A percentile compares a stretch with the other conserved stretches of the same genome.
phyloP scores from a whole-genome alignment of 2,888 invertebrate genomes.

The Cerceris ruficornis region DNA sequence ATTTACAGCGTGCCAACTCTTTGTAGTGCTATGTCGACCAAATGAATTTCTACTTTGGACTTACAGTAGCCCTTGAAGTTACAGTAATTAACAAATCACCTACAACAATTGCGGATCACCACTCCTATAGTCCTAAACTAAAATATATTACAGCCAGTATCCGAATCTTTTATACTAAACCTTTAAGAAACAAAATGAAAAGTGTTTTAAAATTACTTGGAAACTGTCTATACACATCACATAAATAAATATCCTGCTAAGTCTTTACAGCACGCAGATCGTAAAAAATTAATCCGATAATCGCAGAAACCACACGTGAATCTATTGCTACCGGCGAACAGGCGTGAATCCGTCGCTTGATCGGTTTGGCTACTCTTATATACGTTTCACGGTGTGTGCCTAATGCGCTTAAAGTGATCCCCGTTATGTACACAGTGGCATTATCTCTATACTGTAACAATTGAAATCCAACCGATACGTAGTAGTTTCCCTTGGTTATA shows the following conservation, averaged over 20 bases:
- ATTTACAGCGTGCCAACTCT: too few species aligned
- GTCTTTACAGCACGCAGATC: background rate
- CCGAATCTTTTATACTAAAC: too few species aligned
- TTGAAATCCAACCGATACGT: conserved; percentile 53
- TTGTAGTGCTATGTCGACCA: too few species aligned
- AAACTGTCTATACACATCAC: background rate
- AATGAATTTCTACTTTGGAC: too few species aligned
- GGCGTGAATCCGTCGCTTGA: conserved; percentile 37
- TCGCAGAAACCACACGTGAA: conserved; percentile 15
- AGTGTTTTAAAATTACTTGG: too few species aligned
- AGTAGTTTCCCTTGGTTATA: conserved; percentile 46
- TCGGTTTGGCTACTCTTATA: conserved; percentile 53
- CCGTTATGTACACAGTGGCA: conserved; percentile 41
- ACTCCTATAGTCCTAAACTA: too few species aligned
- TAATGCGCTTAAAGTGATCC: conserved; percentile 60
- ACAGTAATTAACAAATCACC: too few species aligned
- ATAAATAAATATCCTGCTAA: background rate
- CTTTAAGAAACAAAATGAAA: too few species aligned
- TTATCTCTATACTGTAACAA: conserved; percentile 30
- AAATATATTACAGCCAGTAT: too few species aligned
- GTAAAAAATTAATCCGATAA: conserved; percentile 30
- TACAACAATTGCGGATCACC: too few species aligned
- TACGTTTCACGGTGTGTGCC: conserved; percentile 25
- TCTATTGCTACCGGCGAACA: conserved; percentile 18
- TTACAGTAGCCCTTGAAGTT: too few species aligned